Evolutionary conservation across 2,888 invertebrate species (phyloP), one percentile per base, ranked within the genome.

Genomic region (Cephus pygmeus): DNA sequence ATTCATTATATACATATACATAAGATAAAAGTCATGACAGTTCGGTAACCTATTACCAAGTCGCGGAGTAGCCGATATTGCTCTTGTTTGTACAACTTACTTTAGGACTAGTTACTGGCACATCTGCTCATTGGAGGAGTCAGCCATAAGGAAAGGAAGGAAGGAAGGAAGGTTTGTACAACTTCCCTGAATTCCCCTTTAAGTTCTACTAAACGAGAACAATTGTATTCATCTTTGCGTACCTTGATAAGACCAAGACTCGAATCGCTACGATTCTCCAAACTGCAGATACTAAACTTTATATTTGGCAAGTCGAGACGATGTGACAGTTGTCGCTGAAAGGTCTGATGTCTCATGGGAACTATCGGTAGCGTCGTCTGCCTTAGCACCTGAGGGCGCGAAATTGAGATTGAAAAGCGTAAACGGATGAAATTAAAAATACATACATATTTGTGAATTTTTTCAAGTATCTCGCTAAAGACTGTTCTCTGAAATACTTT

Each of bases 361-460:
- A 96, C 96, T 75, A 96, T 96, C 3, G 97, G 97, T 36, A 97
- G 91, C 1, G 97, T 97, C 1, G 96, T 96, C 92, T 97, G 97
- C 12, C 96, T 94, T 30, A 96, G 92, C n/a, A 96, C 95, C 94
- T 96, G 90, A 77, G 87, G 84, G 77, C 69, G 73, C 73, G 75
- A 76, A 75, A 75, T 30, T 30, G 15, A 31, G 4, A n/a, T 15
- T 4, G 4, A 12, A 9, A 31, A 23, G n/a, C 23, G 9, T n/a
- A 69, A 75, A 23, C 15, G 36, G 1, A n/a, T 31, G 12, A n/a
- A 75, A 40, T 31, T 3, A 31, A 40, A 56, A 6, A 31, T 11
- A 12, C 6, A 31, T 40, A 15, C 1, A 40, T 40, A 6, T 40
- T 15, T 40, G 6, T 40, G 15, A 2, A 40, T 40, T 15, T 40